Percentiles rank a stretch among this genome's conserved stretches.
phyloP scores from a whole-genome alignment of 2,797 vertebrate species.

The Micromesistius poutassou region DNA sequence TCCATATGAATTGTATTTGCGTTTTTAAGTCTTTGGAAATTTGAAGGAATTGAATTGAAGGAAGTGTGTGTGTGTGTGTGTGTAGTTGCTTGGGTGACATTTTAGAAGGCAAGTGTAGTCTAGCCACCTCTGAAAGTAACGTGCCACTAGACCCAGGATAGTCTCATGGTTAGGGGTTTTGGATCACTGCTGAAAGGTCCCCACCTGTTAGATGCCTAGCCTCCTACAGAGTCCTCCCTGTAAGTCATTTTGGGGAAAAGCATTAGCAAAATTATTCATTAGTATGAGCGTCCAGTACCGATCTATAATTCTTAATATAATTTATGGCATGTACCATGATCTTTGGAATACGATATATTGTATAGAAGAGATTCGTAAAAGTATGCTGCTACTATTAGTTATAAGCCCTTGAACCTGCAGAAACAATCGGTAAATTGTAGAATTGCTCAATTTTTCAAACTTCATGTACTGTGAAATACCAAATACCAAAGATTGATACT shows the following conservation, averaged over 20 bases:
- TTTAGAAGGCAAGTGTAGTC: not conserved
- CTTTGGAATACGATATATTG: not conserved
- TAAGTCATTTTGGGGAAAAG: not conserved
- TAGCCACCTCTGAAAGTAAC: not conserved
- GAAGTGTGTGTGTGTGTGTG: not conserved
- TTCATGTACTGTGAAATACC: not conserved
- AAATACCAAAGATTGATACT: not conserved
- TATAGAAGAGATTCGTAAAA: not conserved
- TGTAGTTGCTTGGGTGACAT: not conserved
- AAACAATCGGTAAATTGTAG: not conserved
- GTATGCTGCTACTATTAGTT: not conserved
- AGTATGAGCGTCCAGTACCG: not conserved
- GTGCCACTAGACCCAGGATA: not conserved
- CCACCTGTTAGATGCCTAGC: not conserved
- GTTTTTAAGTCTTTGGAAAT: slow-evolving; percentile 1
- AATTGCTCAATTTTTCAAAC: not conserved
- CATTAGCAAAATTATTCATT: not conserved
- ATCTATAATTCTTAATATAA: not conserved
- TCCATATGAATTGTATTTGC: not conserved
- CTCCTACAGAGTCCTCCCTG: not conserved
- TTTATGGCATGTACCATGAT: not conserved
- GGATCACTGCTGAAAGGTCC: not conserved
- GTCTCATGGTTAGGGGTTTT: not conserved
- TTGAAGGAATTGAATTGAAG: not conserved
- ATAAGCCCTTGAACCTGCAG: not conserved